Percentiles rank a stretch among this genome's conserved stretches.
Conservation (phyloP, 2,797 vertebrate genomes). For the Sebastes itinus region DNA sequence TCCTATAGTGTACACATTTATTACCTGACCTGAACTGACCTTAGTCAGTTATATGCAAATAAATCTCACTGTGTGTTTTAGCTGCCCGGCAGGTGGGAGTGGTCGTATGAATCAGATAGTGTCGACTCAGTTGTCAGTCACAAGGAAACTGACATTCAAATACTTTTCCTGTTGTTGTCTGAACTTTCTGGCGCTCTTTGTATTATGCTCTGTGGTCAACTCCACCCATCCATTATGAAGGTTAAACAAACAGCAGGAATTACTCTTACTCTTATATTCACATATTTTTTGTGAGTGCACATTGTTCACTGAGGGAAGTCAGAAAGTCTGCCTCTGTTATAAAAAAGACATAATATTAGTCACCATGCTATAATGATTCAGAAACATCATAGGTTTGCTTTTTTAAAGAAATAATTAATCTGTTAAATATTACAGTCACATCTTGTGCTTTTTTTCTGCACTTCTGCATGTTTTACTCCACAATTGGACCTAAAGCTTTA, state of each 20-base stretch:
- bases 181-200: not conserved
- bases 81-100: not conserved
- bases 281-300: not conserved
- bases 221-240: constrained; percentile 33
- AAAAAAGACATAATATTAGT: not conserved
- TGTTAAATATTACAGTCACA: not conserved
- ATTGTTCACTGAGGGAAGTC: not conserved
- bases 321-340: not conserved
- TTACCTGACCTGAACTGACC: constrained; percentile 10
- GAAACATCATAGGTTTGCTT: not conserved
- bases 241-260: constrained; percentile 10
- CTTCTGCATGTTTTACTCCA: not conserved
- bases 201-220: not conserved
- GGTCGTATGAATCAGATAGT: not conserved
- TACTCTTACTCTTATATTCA: not conserved
- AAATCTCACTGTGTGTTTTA: not conserved
- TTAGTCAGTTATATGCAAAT: not conserved
- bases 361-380: not conserved
- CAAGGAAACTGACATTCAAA: constrained; percentile 7
- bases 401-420: not conserved
- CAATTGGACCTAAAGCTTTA: not conserved
- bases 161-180: constrained; percentile 44
- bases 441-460: not conserved
- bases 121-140: constrained; percentile 14
- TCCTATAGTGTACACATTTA: not conserved